Base-by-base conservation (phyloP, 2,888 invertebrate genomes). In the Halictus quadricinctus region DNA sequence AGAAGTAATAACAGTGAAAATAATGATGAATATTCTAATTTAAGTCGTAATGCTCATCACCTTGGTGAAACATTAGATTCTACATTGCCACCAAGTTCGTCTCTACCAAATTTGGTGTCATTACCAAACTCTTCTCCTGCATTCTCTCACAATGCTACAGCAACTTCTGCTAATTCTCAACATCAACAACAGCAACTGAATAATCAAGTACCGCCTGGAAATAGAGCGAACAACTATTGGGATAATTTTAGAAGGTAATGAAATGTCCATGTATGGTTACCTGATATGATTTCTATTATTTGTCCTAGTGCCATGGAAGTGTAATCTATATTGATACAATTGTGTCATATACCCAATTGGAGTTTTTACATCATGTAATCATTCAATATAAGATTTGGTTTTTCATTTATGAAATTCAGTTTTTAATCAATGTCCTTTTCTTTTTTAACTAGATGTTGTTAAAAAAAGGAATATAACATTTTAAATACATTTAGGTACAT, bases 211-310 rank as follows among this genome's bases (percentile, higher is more conserved):
- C 97, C 98, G 64, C 98, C 98, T 58, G 98, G 98, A 48, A 98
- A 97, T 95, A 95, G 98, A 88, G 98, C 98, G 80, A 98, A 98
- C 95, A 98, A 98, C 95, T 98, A 98, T 95, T 98, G 98, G 98
- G 98, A 98, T 94, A 98, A 98, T 95, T 98, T 98, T 94, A 95
- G 98, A 95, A 98, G 98, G 98, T 98, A 96, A 96, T 88, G 36
- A 78, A 64, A 86, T 76, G 80, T 79, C 81, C 46, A 76, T 72
- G 15, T 76, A 77, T 50, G 79, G n/a, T 43, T 43, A 70, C 13
- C 43, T 43, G 50, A 83, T 48, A 50, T 25, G 50, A 60, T 77
- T 87, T 76, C 80, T 41, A 73, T 66, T 66, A 79, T 77, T 73
- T 73, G n/a, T 78, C 43, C 46, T 79, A 76, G 69, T 70, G 46